Evolutionary conservation across 2,113 vertebrate species (phyloP).

Genomic region (Potamarius usumacintae): DNA sequence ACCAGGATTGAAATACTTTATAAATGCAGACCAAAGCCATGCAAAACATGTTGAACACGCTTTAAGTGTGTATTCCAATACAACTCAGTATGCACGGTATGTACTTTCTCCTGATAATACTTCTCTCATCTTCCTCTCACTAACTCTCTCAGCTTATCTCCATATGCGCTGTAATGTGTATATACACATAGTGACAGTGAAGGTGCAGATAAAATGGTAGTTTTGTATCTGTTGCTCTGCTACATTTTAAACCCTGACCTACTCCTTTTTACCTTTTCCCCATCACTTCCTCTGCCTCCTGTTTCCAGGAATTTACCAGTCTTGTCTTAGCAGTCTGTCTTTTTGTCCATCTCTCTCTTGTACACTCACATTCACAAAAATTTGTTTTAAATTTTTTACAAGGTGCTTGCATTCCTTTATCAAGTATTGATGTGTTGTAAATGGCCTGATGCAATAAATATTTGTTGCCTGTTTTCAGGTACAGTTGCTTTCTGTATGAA

Average conservation of each 20-base stretch:
- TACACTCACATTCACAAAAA: not conserved
- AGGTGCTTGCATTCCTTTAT: not conserved
- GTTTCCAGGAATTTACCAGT: not conserved
- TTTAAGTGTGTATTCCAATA: not conserved
- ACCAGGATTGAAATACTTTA: not conserved
- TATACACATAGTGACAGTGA: slow-evolving; percentile 18
- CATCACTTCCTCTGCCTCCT: not conserved
- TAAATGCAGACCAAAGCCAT: not conserved
- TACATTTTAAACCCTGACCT: not conserved
- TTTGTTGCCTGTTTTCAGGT: not conserved
- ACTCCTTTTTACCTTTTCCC: slow-evolving; percentile 13
- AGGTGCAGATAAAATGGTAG: slow-evolving; percentile 35
- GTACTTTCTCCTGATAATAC: not conserved
- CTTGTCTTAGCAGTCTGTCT: not conserved
- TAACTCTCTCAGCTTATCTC: slow-evolving; percentile 6
- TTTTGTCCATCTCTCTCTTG: not conserved
- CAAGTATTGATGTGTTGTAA: not conserved
- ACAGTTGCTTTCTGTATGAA: not conserved
- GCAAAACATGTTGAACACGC: not conserved
- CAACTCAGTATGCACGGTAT: not conserved
- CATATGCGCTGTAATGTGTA: slow-evolving; percentile 6
- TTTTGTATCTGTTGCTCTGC: slow-evolving; percentile 1
- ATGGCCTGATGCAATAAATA: not conserved
- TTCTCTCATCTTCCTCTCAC: not conserved
- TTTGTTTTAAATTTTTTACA: not conserved